Evolutionary conservation across 1,140 invertebrate species (phyloP), one percentile per base, ranked within the genome.

Genomic region (Drosophila equinoxialis): DNA sequence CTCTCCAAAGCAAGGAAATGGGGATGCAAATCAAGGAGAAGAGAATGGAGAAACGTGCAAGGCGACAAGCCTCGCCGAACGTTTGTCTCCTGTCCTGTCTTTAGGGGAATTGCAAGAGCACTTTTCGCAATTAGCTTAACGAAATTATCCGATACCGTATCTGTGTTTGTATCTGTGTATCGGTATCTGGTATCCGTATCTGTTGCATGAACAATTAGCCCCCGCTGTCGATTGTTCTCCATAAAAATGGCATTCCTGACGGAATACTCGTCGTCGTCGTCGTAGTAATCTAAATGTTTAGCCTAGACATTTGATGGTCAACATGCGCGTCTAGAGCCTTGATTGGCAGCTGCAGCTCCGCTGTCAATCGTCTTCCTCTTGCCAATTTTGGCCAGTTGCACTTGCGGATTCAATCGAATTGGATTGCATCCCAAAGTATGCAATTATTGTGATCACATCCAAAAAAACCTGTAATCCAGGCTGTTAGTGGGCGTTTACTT

Each of bases 141-240:
- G 68, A 86, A 86, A 86, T 86, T 86, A 86, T 81, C 70, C 65
- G 54, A 63, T 74, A 54, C 68, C 78, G 81, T 42, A 85, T 74
- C 67, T 73, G 57, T 51, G 20, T 71, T 30, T 65, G 71, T 71
- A 48, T 68, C 45, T 59, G 65, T 63, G 35, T 65, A 20, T 42
- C 14, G 20, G 26, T 57, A 41, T 68, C 59, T 69, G 71, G 71
- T 74, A 79, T 81, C 45, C 17, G 45, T 51, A 51, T 51, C 45
- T 87, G 84, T 84, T 87, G 84, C 84, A 87, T 87, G 84, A 87
- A 89, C 84, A 87, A 87, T 87, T 87, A 87, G 80, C 77, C 80
- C 68, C 75, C 79, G 71, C 72, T 71, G 71, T 45, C 83, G 77
- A 89, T 87, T 87, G 84, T 87, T 85, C 81, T 73, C 80, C 77